A percentile compares a stretch with the other conserved stretches of the same genome.
These are phyloP conservation scores for Myopa testacea DNA, from an alignment of 2,888 invertebrate genomes.

Conservation along the genomic window DNA sequence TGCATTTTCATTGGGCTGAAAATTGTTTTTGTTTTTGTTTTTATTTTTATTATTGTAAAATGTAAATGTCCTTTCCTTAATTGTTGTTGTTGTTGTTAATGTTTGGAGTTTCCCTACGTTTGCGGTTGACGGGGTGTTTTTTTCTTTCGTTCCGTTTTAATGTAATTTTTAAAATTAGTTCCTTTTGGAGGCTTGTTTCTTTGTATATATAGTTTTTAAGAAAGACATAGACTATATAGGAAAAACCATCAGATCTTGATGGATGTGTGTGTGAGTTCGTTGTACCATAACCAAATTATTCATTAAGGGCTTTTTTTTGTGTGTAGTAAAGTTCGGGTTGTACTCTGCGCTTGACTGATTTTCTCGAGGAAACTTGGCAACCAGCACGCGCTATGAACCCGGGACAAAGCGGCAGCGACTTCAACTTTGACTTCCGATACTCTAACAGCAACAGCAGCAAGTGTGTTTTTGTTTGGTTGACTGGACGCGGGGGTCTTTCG, in stretches of 20 bases:
- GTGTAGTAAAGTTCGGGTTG: slow-evolving; percentile 17
- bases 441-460: slow-evolving; percentile 9
- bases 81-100: neutral
- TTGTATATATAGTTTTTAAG: neutral
- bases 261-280: slow-evolving; percentile 21
- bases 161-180: slow-evolving; percentile 29
- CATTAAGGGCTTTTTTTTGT: slow-evolving; percentile 18
- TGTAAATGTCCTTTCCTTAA: slow-evolving; percentile 9
- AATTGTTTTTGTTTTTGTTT: neutral
- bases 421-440: slow-evolving; percentile 32
- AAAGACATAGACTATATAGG: neutral
- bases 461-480: slow-evolving; percentile 21
- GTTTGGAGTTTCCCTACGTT: slow-evolving; percentile 15
- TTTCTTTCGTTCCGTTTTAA: neutral
- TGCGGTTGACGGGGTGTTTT: neutral
- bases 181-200: slow-evolving; percentile 16
- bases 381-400: slow-evolving; percentile 46
- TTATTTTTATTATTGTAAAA: neutral
- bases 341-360: slow-evolving; percentile 48
- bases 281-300: slow-evolving; percentile 36
- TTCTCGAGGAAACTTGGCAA: slow-evolving; percentile 42
- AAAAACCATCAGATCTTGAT: slow-evolving; percentile 17
- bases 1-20: neutral
- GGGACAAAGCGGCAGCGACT: slow-evolving; percentile 12
- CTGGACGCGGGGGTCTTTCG: slow-evolving; percentile 19